Evolutionary conservation across 2,797 vertebrate species (phyloP), one percentile per base, ranked within the genome.

Genomic region (Leptoclinus maculatus): DNA sequence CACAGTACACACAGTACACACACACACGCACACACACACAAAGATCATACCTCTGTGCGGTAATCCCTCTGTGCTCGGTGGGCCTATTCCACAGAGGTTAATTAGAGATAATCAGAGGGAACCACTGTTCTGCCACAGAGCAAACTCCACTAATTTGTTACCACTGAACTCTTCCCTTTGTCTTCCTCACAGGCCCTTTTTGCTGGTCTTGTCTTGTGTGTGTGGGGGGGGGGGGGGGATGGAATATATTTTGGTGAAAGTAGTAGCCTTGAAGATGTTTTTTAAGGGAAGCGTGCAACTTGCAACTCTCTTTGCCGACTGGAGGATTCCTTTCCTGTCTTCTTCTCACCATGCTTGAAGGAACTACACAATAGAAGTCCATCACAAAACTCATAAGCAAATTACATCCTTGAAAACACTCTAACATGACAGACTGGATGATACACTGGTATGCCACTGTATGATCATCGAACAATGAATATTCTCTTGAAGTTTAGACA

Each of bases 81-180:
- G 58, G 87, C 90, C 76, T 90, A 89, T 88, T 93, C 94, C 92
- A 88, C 29, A 21, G 92, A 94, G 94, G 91, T 93, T 95, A 95
- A 95, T 95, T 95, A 94, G 88, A 84, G 84, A 89, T 93, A 93
- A 95, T 94, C 88, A 93, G 92, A 88, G 73, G 85, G 82, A 93
- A 90, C 81, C 82, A 79, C 74, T 92, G 84, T 93, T 94, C 91
- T 92, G 87, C 89, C 86, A 90, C 83, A 84, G 78, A 83, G 85
- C 82, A 72, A 92, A 88, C 82, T 82, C 64, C 66, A 71, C 87
- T 92, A 88, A 92, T 90, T 90, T 85, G 80, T 92, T 93, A 90
- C 89, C 83, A 78, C 87, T 79, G 85, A 77, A 87, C 88, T 87
- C 82, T 83, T 80, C 58, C 74, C 74, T 87, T 91, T 89, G 82